A percentile compares a stretch with the other conserved stretches of the same genome.
Evolutionary conservation across 2,797 vertebrate genomes (phyloP).

Genomic region (Natrix natrix): DNA sequence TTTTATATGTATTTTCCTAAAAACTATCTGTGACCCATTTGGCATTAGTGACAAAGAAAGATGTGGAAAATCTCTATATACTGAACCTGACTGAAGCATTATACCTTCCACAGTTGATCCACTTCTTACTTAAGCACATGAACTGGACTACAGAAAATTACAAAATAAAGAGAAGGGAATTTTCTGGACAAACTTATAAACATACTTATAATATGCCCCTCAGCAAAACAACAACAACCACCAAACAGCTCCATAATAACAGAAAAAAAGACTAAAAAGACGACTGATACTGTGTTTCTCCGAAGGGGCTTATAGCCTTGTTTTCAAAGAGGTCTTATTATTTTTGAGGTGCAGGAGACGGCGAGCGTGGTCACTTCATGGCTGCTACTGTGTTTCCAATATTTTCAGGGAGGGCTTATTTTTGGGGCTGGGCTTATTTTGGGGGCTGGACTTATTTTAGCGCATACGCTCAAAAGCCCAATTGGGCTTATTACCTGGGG

Average conservation of each 20-base stretch:
- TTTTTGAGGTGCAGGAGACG: no score
- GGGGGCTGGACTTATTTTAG: no score
- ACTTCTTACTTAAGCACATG: not conserved
- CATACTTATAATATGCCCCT: not conserved
- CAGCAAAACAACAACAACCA: not conserved
- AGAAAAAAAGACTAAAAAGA: not conserved
- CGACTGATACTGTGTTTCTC: not conserved
- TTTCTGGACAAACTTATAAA: not conserved
- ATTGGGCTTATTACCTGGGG: no score
- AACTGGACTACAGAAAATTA: not conserved
- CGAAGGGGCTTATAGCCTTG: no score
- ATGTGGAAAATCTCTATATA: not conserved
- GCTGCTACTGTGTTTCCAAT: no score
- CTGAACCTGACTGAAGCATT: not conserved
- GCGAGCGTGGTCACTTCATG: no score
- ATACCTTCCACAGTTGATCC: not conserved
- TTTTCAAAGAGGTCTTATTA: no score
- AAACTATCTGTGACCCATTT: not conserved
- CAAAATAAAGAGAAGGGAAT: not conserved
- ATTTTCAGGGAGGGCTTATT: no score
- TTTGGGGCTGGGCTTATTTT: no score
- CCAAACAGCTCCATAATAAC: not conserved
- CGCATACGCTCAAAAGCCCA: no score
- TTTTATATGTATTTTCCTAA: not conserved
- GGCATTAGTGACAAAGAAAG: not conserved